Conservation (phyloP, 2,888 invertebrate genomes). For the Rhamphomyia laevipes region DNA sequence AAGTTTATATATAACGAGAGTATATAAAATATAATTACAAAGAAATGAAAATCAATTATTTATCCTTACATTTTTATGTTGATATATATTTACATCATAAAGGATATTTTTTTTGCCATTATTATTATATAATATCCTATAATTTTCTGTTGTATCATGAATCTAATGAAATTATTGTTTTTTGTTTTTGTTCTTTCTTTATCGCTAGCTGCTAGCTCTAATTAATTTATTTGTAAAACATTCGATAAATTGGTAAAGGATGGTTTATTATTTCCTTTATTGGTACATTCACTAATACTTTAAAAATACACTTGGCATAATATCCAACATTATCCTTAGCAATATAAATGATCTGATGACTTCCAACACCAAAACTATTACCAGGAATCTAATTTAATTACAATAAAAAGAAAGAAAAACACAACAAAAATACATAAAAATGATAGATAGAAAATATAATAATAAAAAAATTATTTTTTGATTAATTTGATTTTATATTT, state of each 20-base stretch:
- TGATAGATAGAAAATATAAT: neutral
- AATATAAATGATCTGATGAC: slow-evolving; percentile 39
- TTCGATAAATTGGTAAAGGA: slow-evolving; percentile 14
- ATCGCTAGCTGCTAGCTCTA: no score
- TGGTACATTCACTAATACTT: slow-evolving; percentile 16
- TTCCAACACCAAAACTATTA: slow-evolving; percentile 34
- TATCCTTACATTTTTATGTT: no score
- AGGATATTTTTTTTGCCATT: no score
- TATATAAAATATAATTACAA: no score
- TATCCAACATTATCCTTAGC: slow-evolving; percentile 40
- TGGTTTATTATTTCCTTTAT: slow-evolving; percentile 11
- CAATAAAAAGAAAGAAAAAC: no score
- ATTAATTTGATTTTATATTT: no score
- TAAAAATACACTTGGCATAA: slow-evolving; percentile 39
- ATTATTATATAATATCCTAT: no score
- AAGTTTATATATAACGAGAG: no score
- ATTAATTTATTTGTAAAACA: slow-evolving; percentile 11
- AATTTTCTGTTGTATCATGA: neutral
- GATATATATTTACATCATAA: no score
- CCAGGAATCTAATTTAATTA: slow-evolving; percentile 36
- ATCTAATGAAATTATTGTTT: neutral
- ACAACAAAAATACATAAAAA: no score
- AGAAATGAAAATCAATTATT: no score
- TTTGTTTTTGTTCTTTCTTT: no score
- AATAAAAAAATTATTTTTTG: neutral